Evolutionary conservation across 2,888 invertebrate species (phyloP), one percentile per base, ranked within the genome.

Genomic region (Chloroclystis v-ata): DNA sequence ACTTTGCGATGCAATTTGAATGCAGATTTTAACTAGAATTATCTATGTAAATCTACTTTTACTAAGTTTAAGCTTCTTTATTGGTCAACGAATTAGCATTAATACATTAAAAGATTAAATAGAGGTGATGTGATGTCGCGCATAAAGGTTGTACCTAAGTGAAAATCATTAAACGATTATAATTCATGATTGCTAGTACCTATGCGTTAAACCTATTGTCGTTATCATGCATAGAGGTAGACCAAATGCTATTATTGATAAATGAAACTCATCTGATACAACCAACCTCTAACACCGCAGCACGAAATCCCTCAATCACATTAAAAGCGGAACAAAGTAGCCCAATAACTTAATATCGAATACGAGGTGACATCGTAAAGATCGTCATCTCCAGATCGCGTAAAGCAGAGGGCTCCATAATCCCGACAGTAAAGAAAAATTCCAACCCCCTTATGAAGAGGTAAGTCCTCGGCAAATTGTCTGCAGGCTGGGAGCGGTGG

Each of bases 351-450:
- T 82, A 82, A 82, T 82, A 84, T 75, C 32, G 32, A 16, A 20
- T 14, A 10, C 14, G 83, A 82, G 78, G 77, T 49, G 57, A 55
- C 51, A 76, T 82, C 84, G 76, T 85, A 84, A 85, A 78, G 79
- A 78, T 75, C 78, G 81, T 79, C 82, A 81, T 85, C 82, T 84
- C 74, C 79, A 75, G 75, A 78, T 78, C 79, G 75, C 83, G 82
- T 82, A 82, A 84, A 84, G 80, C 83, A 78, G 81, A 70, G 73
- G 71, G 76, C 69, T 78, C 82, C 77, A 82, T 85, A 85, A 86
- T 84, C 86, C 82, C 68, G 75, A 86, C 86, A 82, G 85, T 87
- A 86, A 86, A 87, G 86, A 87, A 86, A 86, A 84, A 86, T 85
- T 84, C 83, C 81, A 73, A 73, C 83, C 82, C 84, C 78, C 82